A percentile compares a stretch with the other conserved stretches of the same genome.
Conservation (phyloP, 2,888 invertebrate genomes). For the Aricia artaxerxes region DNA sequence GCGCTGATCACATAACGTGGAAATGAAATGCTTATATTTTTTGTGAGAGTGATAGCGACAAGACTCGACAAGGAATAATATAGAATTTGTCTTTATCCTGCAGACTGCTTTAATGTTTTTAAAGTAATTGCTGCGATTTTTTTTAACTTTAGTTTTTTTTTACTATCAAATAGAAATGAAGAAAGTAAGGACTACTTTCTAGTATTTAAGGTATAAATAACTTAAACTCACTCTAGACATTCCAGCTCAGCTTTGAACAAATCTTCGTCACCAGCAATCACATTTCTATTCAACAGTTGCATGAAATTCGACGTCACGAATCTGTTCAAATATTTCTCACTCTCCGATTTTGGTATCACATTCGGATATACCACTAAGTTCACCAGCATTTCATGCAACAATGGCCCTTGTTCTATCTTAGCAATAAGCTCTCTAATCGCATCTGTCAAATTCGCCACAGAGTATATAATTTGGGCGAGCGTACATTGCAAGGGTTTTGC, state of each 20-base stretch:
- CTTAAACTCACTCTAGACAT: constrained; percentile 72
- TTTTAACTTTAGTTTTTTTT: no score
- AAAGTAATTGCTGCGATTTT: no score
- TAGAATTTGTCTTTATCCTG: no score
- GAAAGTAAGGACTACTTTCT: neutral
- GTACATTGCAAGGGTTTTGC: constrained; percentile 86
- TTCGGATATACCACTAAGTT: constrained; percentile 78
- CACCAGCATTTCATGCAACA: constrained; percentile 54
- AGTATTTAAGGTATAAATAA: constrained; percentile 18
- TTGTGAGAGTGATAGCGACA: no score
- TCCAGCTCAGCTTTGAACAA: constrained; percentile 58
- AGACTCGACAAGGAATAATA: no score
- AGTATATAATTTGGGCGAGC: constrained; percentile 84
- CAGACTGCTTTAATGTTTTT: no score
- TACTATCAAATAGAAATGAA: no score
- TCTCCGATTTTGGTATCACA: constrained; percentile 49
- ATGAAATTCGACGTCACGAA: constrained; percentile 65
- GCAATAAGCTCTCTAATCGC: constrained; percentile 72
- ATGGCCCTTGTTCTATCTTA: constrained; percentile 56
- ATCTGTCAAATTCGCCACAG: constrained; percentile 80
- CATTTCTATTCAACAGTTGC: constrained; percentile 58
- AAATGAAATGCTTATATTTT: no score
- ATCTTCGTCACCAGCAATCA: constrained; percentile 45
- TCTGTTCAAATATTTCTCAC: constrained; percentile 64
- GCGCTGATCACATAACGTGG: no score